These are phyloP conservation scores for Nymphalis urticae DNA, from an alignment of 2,888 invertebrate genomes.

Conservation along the genomic window DNA sequence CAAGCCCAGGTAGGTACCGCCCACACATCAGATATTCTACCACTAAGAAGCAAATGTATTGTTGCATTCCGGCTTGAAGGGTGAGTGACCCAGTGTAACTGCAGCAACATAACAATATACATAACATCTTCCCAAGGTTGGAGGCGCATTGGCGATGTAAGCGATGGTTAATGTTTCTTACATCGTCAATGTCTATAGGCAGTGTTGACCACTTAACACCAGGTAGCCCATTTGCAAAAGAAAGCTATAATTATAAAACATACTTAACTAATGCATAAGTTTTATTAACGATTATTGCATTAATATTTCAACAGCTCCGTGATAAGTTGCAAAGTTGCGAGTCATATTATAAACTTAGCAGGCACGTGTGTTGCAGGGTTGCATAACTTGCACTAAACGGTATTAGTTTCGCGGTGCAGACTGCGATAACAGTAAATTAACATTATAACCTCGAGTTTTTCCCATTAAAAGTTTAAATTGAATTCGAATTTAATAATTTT, in stretches of 20 bases:
- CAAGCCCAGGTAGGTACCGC: too few relatives aligned
- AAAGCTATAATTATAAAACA: neutral
- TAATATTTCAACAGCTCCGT: neutral
- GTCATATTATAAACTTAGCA: slow-evolving; percentile 4
- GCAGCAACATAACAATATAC: too few relatives aligned
- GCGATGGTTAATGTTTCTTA: too few relatives aligned
- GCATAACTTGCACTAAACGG: neutral
- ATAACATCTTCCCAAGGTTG: too few relatives aligned
- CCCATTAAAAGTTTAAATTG: neutral
- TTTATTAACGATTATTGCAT: neutral
- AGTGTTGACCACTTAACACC: too few relatives aligned
- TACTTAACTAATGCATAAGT: neutral
- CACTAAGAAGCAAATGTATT: too few relatives aligned
- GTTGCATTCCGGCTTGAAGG: too few relatives aligned
- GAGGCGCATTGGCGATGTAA: too few relatives aligned
- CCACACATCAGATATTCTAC: too few relatives aligned
- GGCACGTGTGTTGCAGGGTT: slow-evolving; percentile 1
- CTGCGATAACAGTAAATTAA: neutral
- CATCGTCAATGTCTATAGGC: too few relatives aligned
- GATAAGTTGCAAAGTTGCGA: slow-evolving; percentile 1
- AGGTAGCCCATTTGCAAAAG: too few relatives aligned
- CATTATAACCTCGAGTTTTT: neutral
- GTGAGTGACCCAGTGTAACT: too few relatives aligned
- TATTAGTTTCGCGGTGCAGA: neutral
- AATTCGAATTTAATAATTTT: neutral